Base-by-base conservation (phyloP, 2,888 invertebrate genomes). In the Callinectes sapidus region DNA sequence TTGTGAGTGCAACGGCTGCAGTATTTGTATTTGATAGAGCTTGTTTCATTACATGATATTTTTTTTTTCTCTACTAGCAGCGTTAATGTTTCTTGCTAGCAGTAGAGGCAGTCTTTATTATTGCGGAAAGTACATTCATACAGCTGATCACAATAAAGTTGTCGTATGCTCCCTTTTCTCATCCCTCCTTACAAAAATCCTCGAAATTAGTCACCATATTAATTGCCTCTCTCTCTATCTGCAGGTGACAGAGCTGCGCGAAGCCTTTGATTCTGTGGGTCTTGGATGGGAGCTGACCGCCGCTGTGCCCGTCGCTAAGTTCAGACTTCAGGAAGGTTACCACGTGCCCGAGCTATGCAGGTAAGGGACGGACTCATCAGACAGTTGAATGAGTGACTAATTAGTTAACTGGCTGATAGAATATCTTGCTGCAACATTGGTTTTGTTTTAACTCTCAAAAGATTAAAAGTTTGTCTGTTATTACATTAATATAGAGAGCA, bases 271-370 rank as follows among this genome's bases (percentile, higher is more conserved):
- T 35, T 66, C 93, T 10, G 88, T 89, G 16, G 92, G 92, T 10
- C 35, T 91, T 48, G 95, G 94, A 6, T 94, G 95, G 89, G 92
- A 94, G 14, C 81, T 95, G 8, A 94, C 94, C 23, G 94, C 94
- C 14, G 94, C 95, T 6, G 95, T 95, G 16, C 94, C 95, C 16
- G 95, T 95, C 3, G 92, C 95, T 35, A 89, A 90, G 91, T 95
- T 95, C 0, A 95, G 96, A 0, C 96, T 97, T 0, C 97, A 97
- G 95, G 97, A 97, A 95, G 97, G 97, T 0, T 97, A 97, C 95
- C 96, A 97, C 93, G 96, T 97, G 2, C 95, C 96, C 0, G 95
- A 96, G 93, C 95, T 97, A 0, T 96, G 96, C 88, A 96, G 96
- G 10, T 96, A 48, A 42, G 28, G 16, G 23, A 71, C 6, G 71